Conservation (phyloP, 2,888 invertebrate species). For the Cabera pusaria region DNA sequence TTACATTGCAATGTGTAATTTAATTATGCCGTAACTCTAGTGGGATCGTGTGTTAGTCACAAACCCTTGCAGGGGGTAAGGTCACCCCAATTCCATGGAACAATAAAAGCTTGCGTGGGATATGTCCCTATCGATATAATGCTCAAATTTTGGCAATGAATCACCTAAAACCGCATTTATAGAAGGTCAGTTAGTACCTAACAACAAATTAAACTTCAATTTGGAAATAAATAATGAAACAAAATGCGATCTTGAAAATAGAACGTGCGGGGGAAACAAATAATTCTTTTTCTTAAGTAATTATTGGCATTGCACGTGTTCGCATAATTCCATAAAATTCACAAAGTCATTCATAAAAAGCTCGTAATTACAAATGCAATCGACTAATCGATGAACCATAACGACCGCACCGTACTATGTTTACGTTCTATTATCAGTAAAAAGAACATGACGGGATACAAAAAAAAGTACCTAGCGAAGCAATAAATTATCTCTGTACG, state of each 20-base stretch:
- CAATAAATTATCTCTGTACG: slow-evolving; percentile 58
- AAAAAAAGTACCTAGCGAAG: slow-evolving; percentile 51
- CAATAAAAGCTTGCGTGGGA: slow-evolving; percentile 32
- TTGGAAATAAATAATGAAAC: no score
- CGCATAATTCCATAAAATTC: slow-evolving; percentile 40
- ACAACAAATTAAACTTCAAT: neutral
- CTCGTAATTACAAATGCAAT: slow-evolving; percentile 59
- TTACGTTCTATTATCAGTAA: slow-evolving; percentile 61
- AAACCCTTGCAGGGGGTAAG: slow-evolving; percentile 46
- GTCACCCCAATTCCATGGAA: slow-evolving; percentile 58
- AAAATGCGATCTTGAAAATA: neutral
- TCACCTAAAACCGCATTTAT: slow-evolving; percentile 32
- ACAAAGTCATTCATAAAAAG: slow-evolving; percentile 71
- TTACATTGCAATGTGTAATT: neutral
- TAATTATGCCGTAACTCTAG: slow-evolving; percentile 2
- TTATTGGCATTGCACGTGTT: slow-evolving; percentile 35
- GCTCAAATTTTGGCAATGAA: slow-evolving; percentile 47
- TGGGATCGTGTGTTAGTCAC: slow-evolving; percentile 39
- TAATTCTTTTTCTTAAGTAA: slow-evolving; percentile 20
- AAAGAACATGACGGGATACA: slow-evolving; percentile 47
- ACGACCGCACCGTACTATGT: slow-evolving; percentile 57
- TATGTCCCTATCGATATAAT: slow-evolving; percentile 34
- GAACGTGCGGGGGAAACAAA: slow-evolving; percentile 29
- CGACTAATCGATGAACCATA: slow-evolving; percentile 70
- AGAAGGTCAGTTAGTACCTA: slow-evolving; percentile 38